Evolutionary conservation across 2,113 vertebrate species (phyloP).

Genomic region (Turnix velox): DNA sequence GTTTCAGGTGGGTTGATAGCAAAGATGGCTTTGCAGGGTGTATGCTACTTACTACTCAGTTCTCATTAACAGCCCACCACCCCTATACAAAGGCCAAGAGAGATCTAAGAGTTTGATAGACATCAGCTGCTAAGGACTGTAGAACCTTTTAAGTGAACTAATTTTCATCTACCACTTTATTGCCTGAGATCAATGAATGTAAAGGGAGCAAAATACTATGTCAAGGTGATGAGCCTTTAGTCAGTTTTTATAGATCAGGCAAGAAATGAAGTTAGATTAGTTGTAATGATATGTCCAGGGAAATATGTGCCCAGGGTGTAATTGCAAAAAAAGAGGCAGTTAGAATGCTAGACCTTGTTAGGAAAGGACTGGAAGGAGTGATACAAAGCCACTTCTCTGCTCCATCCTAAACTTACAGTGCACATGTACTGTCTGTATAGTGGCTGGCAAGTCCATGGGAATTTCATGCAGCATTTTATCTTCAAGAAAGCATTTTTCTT

Average conservation of each 20-base stretch:
- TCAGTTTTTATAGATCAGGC: background rate
- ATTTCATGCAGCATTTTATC: background rate
- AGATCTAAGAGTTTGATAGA: background rate
- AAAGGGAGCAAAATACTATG: background rate
- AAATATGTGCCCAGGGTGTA: background rate
- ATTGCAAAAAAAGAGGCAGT: background rate
- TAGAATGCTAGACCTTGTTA: background rate
- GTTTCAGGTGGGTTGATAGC: background rate
- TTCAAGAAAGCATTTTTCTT: background rate
- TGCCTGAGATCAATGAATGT: background rate
- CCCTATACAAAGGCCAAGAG: background rate
- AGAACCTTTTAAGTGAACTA: background rate
- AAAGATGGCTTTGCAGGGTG: rapidly evolving
- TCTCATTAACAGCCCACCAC: rapidly evolving
- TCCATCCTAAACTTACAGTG: rapidly evolving
- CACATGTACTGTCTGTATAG: rapidly evolving
- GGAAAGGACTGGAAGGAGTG: background rate
- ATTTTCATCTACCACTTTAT: background rate
- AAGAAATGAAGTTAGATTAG: background rate
- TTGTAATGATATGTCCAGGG: background rate
- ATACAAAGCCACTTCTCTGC: background rate
- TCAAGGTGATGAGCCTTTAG: background rate
- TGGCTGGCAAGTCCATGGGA: background rate
- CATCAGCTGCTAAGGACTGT: background rate
- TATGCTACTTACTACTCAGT: background rate